A percentile compares a stretch with the other conserved stretches of the same genome.
Evolutionary conservation across 35 echinoderm and acorn worm genomes (phyloP).

Genomic region (Ophiothrix spiculata): DNA sequence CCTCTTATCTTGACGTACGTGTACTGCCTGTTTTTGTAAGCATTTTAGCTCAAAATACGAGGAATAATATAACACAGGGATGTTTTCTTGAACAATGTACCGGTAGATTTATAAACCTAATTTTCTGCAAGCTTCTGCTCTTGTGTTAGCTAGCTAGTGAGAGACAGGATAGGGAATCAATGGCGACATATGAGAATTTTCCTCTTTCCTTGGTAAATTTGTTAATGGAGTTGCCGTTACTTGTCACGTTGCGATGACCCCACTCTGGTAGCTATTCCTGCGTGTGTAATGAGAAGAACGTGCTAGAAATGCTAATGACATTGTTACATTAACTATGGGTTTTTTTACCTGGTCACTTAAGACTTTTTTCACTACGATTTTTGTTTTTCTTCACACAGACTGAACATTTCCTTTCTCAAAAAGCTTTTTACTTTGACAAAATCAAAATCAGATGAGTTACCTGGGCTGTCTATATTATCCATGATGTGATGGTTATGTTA

Average conservation of each 20-base stretch:
- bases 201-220: background rate
- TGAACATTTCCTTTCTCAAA: too few relatives aligned
- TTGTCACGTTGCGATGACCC: background rate
- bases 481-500: too few relatives aligned
- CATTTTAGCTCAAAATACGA: background rate
- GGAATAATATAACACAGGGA: background rate
- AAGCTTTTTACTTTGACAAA: too few relatives aligned
- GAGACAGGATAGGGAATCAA: background rate
- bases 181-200: background rate
- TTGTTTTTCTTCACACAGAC: too few relatives aligned
- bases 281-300: slow-evolving; percentile 7
- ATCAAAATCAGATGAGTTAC: too few relatives aligned
- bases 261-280: background rate
- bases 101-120: slow-evolving; percentile 8
- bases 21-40: too few relatives aligned
- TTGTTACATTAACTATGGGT: background rate
- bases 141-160: background rate
- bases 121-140: background rate
- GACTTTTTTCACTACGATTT: too few relatives aligned
- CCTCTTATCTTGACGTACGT: background rate
- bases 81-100: background rate
- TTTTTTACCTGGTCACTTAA: background rate
- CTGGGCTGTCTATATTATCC: too few relatives aligned
- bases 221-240: slow-evolving; percentile 11
- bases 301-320: slow-evolving; percentile 8